Conservation (phyloP, 2,797 vertebrate species). For the Enoplosus armatus region DNA sequence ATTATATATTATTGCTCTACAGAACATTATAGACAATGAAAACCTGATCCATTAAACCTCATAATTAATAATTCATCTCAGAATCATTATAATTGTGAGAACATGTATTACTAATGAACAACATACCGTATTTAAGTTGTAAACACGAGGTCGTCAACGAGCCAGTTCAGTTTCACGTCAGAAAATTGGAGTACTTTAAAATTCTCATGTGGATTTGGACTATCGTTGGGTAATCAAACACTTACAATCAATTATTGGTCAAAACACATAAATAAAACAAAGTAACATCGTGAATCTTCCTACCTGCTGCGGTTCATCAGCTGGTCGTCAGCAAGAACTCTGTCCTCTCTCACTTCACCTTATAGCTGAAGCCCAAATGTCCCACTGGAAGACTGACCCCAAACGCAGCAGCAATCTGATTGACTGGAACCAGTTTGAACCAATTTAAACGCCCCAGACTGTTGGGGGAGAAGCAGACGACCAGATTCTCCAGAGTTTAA, state of each 20-base stretch:
- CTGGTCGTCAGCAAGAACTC: neutral
- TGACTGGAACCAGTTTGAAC: constrained; percentile 6
- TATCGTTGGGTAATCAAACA: neutral
- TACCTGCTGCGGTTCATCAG: constrained; percentile 32
- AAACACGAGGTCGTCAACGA: neutral
- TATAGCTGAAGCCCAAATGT: constrained; percentile 39
- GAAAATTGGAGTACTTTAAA: neutral
- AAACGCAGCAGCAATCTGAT: constrained; percentile 21
- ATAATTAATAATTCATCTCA: neutral
- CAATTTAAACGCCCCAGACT: neutral
- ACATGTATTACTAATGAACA: neutral
- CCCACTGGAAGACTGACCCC: constrained; percentile 20
- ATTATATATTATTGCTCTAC: too few species aligned
- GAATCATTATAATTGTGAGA: neutral
- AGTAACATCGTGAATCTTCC: neutral
- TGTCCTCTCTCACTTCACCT: neutral
- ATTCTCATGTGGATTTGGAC: too few species aligned
- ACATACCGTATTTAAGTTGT: neutral
- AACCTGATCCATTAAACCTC: neutral
- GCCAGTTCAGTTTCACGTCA: neutral
- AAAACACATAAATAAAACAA: neutral
- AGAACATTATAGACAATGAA: neutral
- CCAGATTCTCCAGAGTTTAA: constrained; percentile 27
- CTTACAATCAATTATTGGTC: neutral
- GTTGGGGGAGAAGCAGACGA: neutral